A percentile compares a stretch with the other conserved stretches of the same genome.
Conservation (phyloP, 2,113 vertebrate genomes). For the Malurus melanocephalus region DNA sequence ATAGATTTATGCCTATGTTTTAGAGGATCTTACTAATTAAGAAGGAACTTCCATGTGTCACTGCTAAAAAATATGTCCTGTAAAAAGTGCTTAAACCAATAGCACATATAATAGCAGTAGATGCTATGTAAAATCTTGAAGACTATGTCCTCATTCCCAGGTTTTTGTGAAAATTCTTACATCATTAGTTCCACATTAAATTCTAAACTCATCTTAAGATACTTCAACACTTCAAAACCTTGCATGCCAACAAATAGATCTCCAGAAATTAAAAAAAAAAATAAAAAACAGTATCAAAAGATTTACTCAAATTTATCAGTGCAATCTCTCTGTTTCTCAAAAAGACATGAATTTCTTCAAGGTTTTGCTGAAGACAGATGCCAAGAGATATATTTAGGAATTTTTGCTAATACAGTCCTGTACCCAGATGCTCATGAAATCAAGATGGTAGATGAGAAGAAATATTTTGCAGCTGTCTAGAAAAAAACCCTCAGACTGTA, state of each 20-base stretch:
- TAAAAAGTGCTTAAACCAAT: neutral
- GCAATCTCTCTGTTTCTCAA: neutral
- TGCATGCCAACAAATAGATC: neutral
- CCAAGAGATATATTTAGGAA: neutral
- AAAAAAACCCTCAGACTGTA: neutral
- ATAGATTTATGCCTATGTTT: neutral
- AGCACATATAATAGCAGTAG: neutral
- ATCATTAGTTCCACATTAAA: neutral
- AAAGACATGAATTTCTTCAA: neutral
- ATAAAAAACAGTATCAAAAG: neutral
- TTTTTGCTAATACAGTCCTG: neutral
- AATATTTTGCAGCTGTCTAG: neutral
- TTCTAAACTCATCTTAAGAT: neutral
- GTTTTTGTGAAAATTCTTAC: neutral
- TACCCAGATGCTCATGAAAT: neutral
- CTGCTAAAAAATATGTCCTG: neutral
- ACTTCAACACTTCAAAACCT: neutral
- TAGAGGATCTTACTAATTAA: neutral
- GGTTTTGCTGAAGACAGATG: neutral
- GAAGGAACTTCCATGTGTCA: neutral
- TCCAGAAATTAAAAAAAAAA: neutral
- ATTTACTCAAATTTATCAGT: neutral
- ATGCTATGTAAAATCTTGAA: neutral
- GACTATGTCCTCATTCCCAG: neutral
- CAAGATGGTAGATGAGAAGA: neutral